Evolutionary conservation across 1,140 invertebrate genomes (phyloP).

Genomic region (Papilio polyxenes): DNA sequence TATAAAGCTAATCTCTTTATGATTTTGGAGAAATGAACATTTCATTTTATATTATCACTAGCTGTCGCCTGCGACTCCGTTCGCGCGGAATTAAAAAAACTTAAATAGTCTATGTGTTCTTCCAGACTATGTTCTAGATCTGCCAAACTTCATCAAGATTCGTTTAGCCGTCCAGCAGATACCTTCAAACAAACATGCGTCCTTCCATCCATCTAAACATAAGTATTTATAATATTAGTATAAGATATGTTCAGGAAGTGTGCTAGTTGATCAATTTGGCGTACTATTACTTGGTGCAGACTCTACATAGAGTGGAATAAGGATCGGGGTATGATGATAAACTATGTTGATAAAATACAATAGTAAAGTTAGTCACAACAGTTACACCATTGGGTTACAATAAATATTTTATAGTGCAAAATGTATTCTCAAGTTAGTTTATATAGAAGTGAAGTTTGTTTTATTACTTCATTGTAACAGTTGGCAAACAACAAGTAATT

Average conservation of each 20-base stretch:
- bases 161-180: too few species aligned
- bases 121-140: too few species aligned
- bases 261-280: background rate
- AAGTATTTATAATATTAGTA: too few species aligned
- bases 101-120: too few species aligned
- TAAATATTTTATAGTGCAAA: background rate
- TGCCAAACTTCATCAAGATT: too few species aligned
- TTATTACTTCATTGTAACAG: conserved; percentile 26
- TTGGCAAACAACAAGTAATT: conserved; percentile 15
- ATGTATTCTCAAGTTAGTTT: conserved; percentile 1
- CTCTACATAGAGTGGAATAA: background rate
- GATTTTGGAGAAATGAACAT: conserved; percentile 24
- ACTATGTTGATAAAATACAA: too few species aligned
- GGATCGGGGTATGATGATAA: too few species aligned
- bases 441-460: background rate
- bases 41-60: conserved; percentile 33
- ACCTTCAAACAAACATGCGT: too few species aligned
- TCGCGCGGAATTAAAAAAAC: too few species aligned
- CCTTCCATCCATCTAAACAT: too few species aligned
- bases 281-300: background rate
- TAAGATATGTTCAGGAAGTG: background rate
- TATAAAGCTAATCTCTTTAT: conserved; percentile 26
- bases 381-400: background rate
- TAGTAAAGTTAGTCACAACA: too few species aligned
- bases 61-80: too few species aligned